A percentile compares a stretch with the other conserved stretches of the same genome.
These are phyloP conservation scores for Isotomurus palustris DNA, from an alignment of 2,888 invertebrate genomes.

Conservation along the genomic window DNA sequence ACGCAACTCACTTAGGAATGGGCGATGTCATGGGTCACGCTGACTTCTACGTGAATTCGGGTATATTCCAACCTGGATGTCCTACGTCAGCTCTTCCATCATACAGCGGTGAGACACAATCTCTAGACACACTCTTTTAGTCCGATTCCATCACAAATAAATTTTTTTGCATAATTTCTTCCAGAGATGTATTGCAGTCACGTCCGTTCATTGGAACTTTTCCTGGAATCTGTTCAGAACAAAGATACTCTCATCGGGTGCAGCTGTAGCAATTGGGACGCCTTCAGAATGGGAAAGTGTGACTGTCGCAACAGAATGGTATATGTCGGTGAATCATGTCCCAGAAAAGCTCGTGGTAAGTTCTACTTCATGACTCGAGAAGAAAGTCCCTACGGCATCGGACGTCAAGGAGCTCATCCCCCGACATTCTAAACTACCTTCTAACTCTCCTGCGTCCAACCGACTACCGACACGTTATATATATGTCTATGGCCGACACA, in stretches of 20 bases:
- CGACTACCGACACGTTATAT: no score
- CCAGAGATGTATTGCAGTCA: constrained; percentile 37
- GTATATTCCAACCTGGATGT: constrained; percentile 41
- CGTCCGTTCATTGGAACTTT: constrained; percentile 29
- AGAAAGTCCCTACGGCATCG: constrained; percentile 29
- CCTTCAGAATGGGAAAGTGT: constrained; percentile 21
- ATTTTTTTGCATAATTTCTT: not conserved
- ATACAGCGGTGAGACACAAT: constrained; percentile 20
- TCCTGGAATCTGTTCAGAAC: constrained; percentile 26
- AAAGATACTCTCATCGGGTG: constrained; percentile 27
- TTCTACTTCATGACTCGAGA: constrained; percentile 30
- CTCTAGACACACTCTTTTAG: not conserved
- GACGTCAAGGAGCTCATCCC: constrained; percentile 20
- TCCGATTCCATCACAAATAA: not conserved
- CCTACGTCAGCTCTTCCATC: constrained; percentile 18
- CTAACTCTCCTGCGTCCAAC: no score
- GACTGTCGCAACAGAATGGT: constrained; percentile 27
- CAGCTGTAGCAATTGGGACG: constrained; percentile 22
- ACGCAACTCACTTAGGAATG: constrained; percentile 35
- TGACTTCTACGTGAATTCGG: constrained; percentile 29
- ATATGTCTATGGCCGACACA: no score
- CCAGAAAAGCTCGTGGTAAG: constrained; percentile 20
- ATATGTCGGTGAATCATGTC: constrained; percentile 24
- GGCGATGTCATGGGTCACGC: constrained; percentile 27
- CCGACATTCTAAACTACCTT: not conserved